Evolutionary conservation across 2,113 vertebrate genomes (phyloP), one percentile per base, ranked within the genome.

Genomic region (Halcyon senegalensis): DNA sequence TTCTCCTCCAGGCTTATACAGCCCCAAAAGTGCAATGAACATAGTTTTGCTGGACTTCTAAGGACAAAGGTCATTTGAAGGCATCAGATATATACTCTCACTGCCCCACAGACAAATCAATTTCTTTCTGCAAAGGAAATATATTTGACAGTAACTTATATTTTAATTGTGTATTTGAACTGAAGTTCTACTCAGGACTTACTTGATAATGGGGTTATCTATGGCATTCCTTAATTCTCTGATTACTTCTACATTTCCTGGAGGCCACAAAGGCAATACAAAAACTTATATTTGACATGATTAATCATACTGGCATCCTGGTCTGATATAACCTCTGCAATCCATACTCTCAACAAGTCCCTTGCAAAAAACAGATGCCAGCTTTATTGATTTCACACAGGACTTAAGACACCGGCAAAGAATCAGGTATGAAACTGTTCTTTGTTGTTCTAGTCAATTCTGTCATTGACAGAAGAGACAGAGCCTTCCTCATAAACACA

Each of bases 41-140:
- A 59, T 89, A 97, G 79, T 83, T 90, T 90, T 95, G 62, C 85
- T 95, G 93, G 87, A 94, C 91, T 95, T 95, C 44, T 72, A 94
- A 87, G 69, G 91, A 87, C 78, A 68, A 89, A 96, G 60, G 69
- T 92, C 41, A 33, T 72, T 59, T 69, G 14, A 10, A 64, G 16
- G 39, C 41, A 85, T 78, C 91, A 67, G 46, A 90, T 59, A 89
- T 18, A 51, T 17, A 31, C 91, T 81, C 66, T 67, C 30, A 66
- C 44, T 78, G 74, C 27, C 67, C 35, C 33, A 87, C 39, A 89
- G 83, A 87, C 60, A 94, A 88, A 41, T 87, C 73, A 55, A 53
- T 51, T 93, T 51, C 51, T 51, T 74, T 94, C 76, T 73, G 37
- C 7, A 64, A 76, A 80, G 31, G 63, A 89, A 59, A 39, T 56